Conservation (phyloP, 2,797 vertebrate species). For the Hydrocynus forskahlii region DNA sequence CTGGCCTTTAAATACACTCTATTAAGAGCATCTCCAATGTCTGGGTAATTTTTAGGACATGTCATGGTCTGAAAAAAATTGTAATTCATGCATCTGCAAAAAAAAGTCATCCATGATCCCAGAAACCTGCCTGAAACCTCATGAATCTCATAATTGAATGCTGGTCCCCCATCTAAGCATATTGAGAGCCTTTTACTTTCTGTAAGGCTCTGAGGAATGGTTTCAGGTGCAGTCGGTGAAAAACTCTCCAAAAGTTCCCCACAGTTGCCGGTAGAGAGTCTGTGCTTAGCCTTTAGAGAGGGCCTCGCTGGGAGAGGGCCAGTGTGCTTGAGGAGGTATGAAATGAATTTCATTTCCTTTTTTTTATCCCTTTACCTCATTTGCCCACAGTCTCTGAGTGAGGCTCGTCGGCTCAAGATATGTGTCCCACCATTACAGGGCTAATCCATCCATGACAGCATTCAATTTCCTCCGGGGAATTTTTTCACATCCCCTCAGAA, state of each 20-base stretch:
- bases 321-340: slow-evolving; percentile 97
- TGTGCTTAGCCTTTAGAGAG: slow-evolving; percentile 43
- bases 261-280: slow-evolving; percentile 40
- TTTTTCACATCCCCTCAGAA: slow-evolving; percentile 75
- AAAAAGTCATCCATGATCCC: slow-evolving; percentile 48
- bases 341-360: slow-evolving; percentile 98
- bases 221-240: slow-evolving; percentile 43
- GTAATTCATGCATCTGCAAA: slow-evolving; percentile 40
- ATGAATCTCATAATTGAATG: slow-evolving; percentile 56
- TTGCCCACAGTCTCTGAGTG: slow-evolving; percentile 90
- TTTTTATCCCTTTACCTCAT: slow-evolving; percentile 75
- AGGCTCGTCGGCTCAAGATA: slow-evolving; percentile 91
- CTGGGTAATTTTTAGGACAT: slow-evolving; percentile 44
- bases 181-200: slow-evolving; percentile 48
- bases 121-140: slow-evolving; percentile 54
- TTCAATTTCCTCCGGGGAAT: slow-evolving; percentile 98
- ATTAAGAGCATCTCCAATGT: slow-evolving; percentile 43
- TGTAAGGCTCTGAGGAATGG: slow-evolving; percentile 39
- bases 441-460: slow-evolving; percentile 99
- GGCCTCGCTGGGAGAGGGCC: slow-evolving; percentile 58
- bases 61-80: slow-evolving; percentile 48
- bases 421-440: slow-evolving; percentile 97
- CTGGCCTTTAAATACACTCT: slow-evolving; percentile 30
- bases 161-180: slow-evolving; percentile 33
- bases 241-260: slow-evolving; percentile 57